Evolutionary conservation across 2,888 invertebrate species (phyloP), one percentile per base, ranked within the genome.

Genomic region (Drosophila demipolita): DNA sequence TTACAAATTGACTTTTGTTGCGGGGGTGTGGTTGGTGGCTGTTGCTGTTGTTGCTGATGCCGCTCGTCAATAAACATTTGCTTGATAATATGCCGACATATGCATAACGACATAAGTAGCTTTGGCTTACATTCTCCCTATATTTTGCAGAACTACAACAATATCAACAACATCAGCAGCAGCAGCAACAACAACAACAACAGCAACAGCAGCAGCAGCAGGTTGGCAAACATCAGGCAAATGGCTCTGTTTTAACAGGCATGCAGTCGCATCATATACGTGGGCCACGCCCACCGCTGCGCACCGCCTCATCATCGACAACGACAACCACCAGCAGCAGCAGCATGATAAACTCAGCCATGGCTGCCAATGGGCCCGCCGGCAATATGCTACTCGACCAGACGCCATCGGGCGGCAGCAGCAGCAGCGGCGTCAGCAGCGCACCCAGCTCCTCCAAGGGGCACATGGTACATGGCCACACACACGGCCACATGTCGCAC

Each of bases 391-490:
- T 91, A 40, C 90, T 91, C 11, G 90, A 88, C 63, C 91, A 91
- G 68, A 91, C 91, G 61, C 92, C 92, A 17, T 91, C 92, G 63
- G 93, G 92, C 50, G 92, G 91, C 78, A 92, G 92, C 80, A 92
- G 93, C 80, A 93, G 92, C 73, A 93, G 92, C 55, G 91, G 91
- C 42, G 89, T 91, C 23, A 92, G 93, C 75, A 92, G 91, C 52
- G 92, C 91, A 0, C 93, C 94, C 52, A 92, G 92, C 69, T 92
- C 91, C 36, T 91, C 90, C 29, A 92, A 92, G 71, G 93, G 94
- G 66, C 94, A 93, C 73, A 93, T 93, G 12, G 55, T 55, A 71
- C 93, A 93, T 71, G 88, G 90, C 40, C 87, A 87, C 58, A 53
- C 58, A 86, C 87, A 90, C 52, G 70, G 80, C 23, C 80, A 84